Conservation (phyloP, 2,113 vertebrate species). For the Serilophus lunatus region DNA sequence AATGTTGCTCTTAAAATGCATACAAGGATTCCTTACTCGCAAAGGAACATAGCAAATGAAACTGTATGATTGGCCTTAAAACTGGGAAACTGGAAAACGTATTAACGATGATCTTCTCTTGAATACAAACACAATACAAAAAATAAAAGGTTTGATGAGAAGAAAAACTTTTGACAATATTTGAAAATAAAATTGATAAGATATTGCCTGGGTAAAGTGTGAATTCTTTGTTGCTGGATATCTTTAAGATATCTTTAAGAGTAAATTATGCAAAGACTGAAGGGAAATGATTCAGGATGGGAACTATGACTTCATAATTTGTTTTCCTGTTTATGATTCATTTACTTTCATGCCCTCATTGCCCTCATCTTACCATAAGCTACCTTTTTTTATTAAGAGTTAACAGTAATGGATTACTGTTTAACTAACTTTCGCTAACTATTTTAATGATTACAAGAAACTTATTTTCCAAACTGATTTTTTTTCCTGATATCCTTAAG, state of each 20-base stretch:
- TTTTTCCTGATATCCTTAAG: not conserved
- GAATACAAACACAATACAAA: not conserved
- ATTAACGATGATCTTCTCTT: not conserved
- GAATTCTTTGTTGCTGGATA: not conserved
- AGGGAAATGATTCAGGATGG: not conserved
- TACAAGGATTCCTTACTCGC: not conserved
- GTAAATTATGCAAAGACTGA: not conserved
- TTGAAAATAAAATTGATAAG: not conserved
- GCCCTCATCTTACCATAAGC: not conserved
- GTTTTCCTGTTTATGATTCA: not conserved
- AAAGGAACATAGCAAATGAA: not conserved
- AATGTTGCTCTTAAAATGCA: not conserved
- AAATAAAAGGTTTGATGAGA: not conserved
- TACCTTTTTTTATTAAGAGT: not conserved
- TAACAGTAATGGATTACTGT: not conserved
- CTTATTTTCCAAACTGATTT: not conserved
- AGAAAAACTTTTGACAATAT: not conserved
- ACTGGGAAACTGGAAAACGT: not conserved
- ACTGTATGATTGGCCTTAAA: not conserved
- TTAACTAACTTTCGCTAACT: not conserved
- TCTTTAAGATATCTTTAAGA: not conserved
- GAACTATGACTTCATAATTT: not conserved
- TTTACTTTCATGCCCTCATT: not conserved
- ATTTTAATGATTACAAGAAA: not conserved
- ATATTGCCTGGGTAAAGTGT: not conserved